A percentile compares a stretch with the other conserved stretches of the same genome.
Evolutionary conservation across 2,888 invertebrate genomes (phyloP).

Genomic region (Lasioglossum marginatum): DNA sequence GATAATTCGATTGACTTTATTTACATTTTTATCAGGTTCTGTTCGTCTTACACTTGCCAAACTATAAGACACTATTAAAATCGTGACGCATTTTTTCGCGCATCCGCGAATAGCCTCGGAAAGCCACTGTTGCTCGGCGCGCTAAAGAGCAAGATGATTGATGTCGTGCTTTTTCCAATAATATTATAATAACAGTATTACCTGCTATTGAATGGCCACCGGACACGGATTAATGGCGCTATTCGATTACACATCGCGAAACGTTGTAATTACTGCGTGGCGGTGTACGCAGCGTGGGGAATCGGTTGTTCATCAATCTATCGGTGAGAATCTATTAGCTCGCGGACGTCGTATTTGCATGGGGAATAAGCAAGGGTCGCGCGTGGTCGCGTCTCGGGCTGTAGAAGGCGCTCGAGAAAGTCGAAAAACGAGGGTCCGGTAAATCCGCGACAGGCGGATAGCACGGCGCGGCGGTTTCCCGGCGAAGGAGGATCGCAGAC

Average conservation of each 20-base stretch:
- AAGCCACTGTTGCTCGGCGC: neutral
- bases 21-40: neutral
- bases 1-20: neutral
- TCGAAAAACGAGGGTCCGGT: conserved; percentile 11
- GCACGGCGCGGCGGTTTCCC: conserved; percentile 3
- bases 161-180: neutral
- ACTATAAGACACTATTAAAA: neutral
- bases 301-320: conserved; percentile 40
- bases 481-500: conserved; percentile 22
- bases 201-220: neutral
- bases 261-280: conserved; percentile 37
- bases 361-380: conserved; percentile 7
- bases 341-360: conserved; percentile 7
- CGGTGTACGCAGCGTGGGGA: conserved; percentile 18
- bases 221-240: conserved; percentile 36
- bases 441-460: neutral
- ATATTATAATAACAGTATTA: conserved; percentile 23
- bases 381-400: neutral
- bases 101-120: neutral
- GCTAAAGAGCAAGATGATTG: neutral
- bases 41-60: no score
- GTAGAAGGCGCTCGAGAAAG: conserved; percentile 8
- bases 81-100: neutral
- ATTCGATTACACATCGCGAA: conserved; percentile 29
- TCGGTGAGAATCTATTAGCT: conserved; percentile 27